These are phyloP conservation scores for Dallia pectoralis DNA, from an alignment of 2,797 vertebrate genomes.

Conservation along the genomic window DNA sequence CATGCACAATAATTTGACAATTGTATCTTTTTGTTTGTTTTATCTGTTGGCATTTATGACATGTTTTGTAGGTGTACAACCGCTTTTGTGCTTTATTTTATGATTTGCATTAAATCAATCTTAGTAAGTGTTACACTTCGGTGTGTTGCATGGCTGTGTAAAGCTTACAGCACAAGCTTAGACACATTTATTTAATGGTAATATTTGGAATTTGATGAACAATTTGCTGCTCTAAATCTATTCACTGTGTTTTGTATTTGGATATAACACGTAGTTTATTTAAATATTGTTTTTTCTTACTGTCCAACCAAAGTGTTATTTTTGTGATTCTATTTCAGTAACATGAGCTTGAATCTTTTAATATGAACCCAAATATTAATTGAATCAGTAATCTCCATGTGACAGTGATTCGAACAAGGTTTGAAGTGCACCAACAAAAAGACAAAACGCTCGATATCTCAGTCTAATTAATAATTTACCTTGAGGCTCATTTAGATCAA, in stretches of 20 bases:
- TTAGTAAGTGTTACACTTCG: not conserved
- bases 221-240: not conserved
- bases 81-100: not conserved
- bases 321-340: not conserved
- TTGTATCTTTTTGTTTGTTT: not conserved
- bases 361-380: not conserved
- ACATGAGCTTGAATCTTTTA: not conserved
- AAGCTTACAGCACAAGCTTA: not conserved
- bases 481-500: not conserved
- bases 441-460: not conserved
- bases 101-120: not conserved
- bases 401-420: not conserved
- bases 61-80: not conserved
- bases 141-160: slow-evolving; percentile 6
- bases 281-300: not conserved
- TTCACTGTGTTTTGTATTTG: not conserved
- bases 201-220: not conserved
- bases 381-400: not conserved
- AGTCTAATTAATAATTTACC: not conserved
- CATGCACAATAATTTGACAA: slow-evolving; percentile 16
- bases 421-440: not conserved
- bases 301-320: not conserved
- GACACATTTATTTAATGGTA: not conserved
- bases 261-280: not conserved
- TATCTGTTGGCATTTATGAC: not conserved